Conservation (phyloP, 2,113 vertebrate genomes). For the Patagioenas fasciata region DNA sequence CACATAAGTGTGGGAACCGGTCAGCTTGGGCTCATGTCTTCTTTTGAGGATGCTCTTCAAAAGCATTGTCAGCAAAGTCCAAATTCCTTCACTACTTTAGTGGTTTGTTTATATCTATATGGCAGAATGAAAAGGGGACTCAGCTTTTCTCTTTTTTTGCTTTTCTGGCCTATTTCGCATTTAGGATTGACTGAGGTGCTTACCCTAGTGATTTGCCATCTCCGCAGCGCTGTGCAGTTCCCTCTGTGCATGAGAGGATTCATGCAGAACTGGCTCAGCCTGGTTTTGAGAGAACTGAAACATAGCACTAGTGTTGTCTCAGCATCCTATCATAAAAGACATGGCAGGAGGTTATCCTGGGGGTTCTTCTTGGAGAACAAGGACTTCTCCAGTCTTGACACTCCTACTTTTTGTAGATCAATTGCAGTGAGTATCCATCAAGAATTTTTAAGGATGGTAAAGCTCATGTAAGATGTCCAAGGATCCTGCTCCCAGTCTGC, state of each 20-base stretch:
- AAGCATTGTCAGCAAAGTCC: not conserved
- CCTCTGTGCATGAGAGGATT: not conserved
- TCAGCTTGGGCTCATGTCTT: not conserved
- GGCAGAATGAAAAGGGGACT: not conserved
- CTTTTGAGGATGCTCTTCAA: not conserved
- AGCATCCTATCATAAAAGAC: not conserved
- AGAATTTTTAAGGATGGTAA: not conserved
- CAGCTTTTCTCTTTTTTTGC: not conserved
- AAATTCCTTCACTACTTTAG: not conserved
- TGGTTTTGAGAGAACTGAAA: not conserved
- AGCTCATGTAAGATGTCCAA: not conserved
- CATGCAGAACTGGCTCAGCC: not conserved
- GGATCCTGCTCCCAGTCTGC: conserved; percentile 12
- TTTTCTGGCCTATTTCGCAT: not conserved
- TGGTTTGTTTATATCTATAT: not conserved
- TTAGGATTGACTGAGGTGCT: not conserved
- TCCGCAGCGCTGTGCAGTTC: not conserved
- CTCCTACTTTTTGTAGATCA: not conserved
- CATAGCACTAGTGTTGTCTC: rapidly evolving
- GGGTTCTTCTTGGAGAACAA: not conserved
- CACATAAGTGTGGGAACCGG: rapidly evolving
- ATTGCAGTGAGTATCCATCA: not conserved
- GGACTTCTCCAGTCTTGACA: not conserved
- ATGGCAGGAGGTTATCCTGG: rapidly evolving
- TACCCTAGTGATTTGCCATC: not conserved